phyloP scores from a whole-genome alignment of 2,113 vertebrate genomes.

The Antechinus flavipes region DNA sequence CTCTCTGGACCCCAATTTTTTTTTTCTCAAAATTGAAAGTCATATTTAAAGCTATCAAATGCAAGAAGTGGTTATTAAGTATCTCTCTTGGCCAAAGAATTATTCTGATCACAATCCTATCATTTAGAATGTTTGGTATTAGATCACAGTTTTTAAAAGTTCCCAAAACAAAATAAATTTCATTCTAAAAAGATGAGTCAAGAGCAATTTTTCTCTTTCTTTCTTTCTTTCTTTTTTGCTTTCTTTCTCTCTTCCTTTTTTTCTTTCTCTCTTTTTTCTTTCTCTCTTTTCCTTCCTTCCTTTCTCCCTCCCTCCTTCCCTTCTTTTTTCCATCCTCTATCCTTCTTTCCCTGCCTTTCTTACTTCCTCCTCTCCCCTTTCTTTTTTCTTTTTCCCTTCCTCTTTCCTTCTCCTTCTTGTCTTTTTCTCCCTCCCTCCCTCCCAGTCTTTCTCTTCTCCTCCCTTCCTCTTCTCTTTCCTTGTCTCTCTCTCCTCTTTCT shows the following conservation, averaged over 20 bases:
- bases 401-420: neutral
- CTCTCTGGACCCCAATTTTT: neutral
- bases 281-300: neutral
- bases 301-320: too few relatives aligned
- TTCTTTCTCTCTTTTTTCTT: neutral
- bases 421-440: neutral
- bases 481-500: neutral
- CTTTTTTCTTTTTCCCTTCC: too few relatives aligned
- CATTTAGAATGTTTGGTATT: neutral
- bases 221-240: neutral
- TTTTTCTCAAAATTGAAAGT: neutral
- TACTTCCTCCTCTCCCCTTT: too few relatives aligned
- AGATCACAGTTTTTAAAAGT: neutral
- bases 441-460: neutral
- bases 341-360: too few relatives aligned
- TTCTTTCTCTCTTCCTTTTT: neutral
- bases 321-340: too few relatives aligned
- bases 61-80: neutral
- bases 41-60: neutral
- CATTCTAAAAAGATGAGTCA: constrained; percentile 1
- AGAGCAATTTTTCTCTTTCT: neutral
- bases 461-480: neutral
- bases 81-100: neutral
- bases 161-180: neutral
- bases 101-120: neutral